phyloP scores from a whole-genome alignment of 2,113 vertebrate species.

The Synodontis membranacea region DNA sequence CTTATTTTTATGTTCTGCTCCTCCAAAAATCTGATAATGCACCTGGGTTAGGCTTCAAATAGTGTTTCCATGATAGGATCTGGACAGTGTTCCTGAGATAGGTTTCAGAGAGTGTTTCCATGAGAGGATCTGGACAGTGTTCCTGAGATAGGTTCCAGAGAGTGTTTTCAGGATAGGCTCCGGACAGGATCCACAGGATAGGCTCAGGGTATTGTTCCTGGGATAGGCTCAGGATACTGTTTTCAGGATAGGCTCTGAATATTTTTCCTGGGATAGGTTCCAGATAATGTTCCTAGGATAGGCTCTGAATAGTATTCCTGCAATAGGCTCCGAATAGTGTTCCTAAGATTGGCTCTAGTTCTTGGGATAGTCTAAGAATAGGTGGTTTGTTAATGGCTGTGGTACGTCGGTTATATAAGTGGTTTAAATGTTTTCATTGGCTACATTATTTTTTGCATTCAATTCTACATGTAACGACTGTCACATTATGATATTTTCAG shows the following conservation, averaged over 20 bases:
- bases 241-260: background rate
- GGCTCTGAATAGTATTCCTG: background rate
- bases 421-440: background rate
- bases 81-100: background rate
- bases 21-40: background rate
- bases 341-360: background rate
- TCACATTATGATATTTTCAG: slow-evolving; percentile 50
- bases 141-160: background rate
- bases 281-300: background rate
- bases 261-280: background rate
- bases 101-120: background rate
- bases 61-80: background rate
- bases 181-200: background rate
- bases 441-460: background rate
- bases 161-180: background rate
- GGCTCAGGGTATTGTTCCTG: background rate
- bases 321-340: background rate
- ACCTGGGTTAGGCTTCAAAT: background rate
- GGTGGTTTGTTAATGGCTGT: background rate
- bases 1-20: background rate
- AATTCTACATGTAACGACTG: background rate
- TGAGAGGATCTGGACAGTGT: background rate
- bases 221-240: background rate
- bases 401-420: background rate
- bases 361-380: background rate